Conservation (phyloP, 1,140 invertebrate species). For the Drosophila nigrodunni region DNA sequence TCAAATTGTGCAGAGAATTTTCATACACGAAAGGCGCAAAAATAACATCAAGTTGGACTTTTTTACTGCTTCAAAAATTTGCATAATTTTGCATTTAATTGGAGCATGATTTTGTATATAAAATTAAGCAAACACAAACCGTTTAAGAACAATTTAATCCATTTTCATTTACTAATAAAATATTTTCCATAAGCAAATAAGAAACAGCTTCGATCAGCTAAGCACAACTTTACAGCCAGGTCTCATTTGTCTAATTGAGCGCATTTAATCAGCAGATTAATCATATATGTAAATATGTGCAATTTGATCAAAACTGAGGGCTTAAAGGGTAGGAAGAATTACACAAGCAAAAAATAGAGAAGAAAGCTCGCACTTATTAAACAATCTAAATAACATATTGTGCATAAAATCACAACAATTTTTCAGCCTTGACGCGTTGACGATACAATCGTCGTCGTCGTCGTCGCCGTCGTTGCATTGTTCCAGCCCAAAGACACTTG, state of each 20-base stretch:
- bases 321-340: slow-evolving; percentile 3
- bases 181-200: too few relatives aligned
- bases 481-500: slow-evolving; percentile 19
- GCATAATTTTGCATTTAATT: slow-evolving; percentile 61
- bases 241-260: neutral
- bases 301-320: slow-evolving; percentile 22
- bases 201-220: too few relatives aligned
- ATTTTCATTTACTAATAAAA: neutral
- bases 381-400: slow-evolving; percentile 76
- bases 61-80: slow-evolving; percentile 51
- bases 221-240: too few relatives aligned
- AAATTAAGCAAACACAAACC: neutral
- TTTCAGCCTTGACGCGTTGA: slow-evolving; percentile 56
- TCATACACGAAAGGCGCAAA: slow-evolving; percentile 4
- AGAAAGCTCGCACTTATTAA: slow-evolving; percentile 60
- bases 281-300: neutral
- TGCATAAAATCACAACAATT: slow-evolving; percentile 71
- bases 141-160: neutral
- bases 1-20: slow-evolving; percentile 16
- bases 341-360: too few relatives aligned
- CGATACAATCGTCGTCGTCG: slow-evolving; percentile 59
- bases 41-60: slow-evolving; percentile 39
- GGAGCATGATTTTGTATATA: slow-evolving; percentile 8
- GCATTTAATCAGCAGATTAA: neutral
- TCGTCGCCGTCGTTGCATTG: slow-evolving; percentile 50